These are phyloP conservation scores for Gobiocypris rarus DNA, from an alignment of 2,113 vertebrate species.

Conservation along the genomic window DNA sequence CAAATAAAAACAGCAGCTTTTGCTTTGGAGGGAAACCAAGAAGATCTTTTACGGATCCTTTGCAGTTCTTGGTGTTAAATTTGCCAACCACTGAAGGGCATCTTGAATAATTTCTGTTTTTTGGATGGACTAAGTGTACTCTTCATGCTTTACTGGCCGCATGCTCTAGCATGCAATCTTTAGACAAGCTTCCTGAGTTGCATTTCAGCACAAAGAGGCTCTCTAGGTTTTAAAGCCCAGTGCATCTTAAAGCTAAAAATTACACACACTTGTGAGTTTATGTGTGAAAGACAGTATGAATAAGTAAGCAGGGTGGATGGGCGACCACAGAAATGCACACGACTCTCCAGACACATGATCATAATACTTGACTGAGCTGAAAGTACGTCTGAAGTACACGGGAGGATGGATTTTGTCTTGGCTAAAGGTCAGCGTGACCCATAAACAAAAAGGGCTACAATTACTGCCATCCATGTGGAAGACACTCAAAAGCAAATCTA, in stretches of 20 bases:
- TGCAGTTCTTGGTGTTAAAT: neutral
- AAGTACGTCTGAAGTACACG: slow-evolving; percentile 8
- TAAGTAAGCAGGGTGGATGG: slow-evolving; percentile 30
- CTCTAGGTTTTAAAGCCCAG: slow-evolving; percentile 3
- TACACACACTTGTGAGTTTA: slow-evolving; percentile 13
- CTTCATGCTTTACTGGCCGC: slow-evolving; percentile 1
- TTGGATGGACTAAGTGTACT: slow-evolving; percentile 45
- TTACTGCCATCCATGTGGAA: slow-evolving; percentile 36
- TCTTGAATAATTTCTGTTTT: slow-evolving; percentile 52
- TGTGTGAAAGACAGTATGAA: slow-evolving; percentile 33
- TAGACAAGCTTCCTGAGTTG: neutral
- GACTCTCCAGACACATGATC: slow-evolving; percentile 21
- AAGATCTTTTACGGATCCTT: slow-evolving; percentile 21
- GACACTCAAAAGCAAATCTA: slow-evolving; percentile 10
- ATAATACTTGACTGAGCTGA: slow-evolving; percentile 29
- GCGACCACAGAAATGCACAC: neutral
- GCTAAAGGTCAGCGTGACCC: slow-evolving; percentile 43
- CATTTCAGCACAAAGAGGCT: slow-evolving; percentile 9
- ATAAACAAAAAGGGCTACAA: slow-evolving; percentile 35
- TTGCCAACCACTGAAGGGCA: slow-evolving; percentile 37
- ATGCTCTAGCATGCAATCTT: slow-evolving; percentile 25
- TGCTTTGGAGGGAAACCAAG: slow-evolving; percentile 18
- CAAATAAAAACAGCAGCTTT: slow-evolving; percentile 35
- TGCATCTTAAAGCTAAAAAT: slow-evolving; percentile 22
- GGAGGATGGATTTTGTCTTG: neutral